Conservation (phyloP, 23 tunicate genomes). For the Trididemnum nubilum region DNA sequence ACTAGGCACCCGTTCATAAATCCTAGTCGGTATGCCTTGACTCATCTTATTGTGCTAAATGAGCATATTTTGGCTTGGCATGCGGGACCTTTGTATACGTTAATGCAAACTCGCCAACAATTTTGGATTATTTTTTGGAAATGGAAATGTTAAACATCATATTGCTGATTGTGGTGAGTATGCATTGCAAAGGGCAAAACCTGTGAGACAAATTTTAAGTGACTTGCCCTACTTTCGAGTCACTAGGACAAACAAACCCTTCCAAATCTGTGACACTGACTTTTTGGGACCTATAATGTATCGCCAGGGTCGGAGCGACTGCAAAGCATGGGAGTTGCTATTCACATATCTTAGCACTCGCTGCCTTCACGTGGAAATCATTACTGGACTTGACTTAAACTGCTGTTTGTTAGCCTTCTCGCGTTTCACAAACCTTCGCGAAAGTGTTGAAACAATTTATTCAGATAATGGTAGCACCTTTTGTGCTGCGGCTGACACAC, state of each 20-base stretch:
- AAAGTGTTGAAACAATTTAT: conserved; percentile 2
- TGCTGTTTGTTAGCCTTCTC: neutral
- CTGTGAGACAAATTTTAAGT: conserved; percentile 7
- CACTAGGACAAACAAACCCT: conserved; percentile 7
- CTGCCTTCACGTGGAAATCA: conserved; percentile 4
- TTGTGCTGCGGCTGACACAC: neutral
- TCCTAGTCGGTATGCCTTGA: conserved; percentile 2
- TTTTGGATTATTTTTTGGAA: conserved; percentile 22
- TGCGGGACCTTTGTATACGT: neutral
- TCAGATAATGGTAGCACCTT: conserved; percentile 26
- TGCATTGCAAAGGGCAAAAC: neutral
- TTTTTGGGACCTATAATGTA: conserved; percentile 7
- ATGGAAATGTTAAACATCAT: neutral
- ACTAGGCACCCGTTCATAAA: neutral
- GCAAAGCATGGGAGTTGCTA: conserved; percentile 23
- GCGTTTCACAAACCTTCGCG: conserved; percentile 11
- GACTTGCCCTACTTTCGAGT: conserved; percentile 12
- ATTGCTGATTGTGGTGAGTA: neutral
- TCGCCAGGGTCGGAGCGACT: neutral
- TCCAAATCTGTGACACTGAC: neutral
- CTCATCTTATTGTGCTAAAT: conserved; percentile 2
- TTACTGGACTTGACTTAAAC: neutral
- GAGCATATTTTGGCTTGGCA: neutral
- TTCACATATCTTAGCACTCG: conserved; percentile 8
- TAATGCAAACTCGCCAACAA: neutral